Evolutionary conservation across 1,140 invertebrate species (phyloP).

Genomic region (Gryllus bimaculatus): DNA sequence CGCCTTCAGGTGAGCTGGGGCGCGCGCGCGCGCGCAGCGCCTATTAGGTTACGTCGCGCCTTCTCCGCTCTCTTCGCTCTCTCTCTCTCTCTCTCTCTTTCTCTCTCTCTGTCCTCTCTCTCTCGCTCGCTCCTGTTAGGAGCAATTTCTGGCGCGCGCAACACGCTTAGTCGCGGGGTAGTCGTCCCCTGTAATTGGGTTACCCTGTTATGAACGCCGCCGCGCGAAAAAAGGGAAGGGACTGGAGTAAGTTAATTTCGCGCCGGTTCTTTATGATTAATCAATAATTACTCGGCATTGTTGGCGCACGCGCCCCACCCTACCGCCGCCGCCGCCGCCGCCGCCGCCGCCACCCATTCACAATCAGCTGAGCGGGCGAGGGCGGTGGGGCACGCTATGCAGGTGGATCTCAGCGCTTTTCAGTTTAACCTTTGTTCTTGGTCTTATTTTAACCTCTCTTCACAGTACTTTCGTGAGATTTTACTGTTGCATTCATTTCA

Average conservation of each 20-base stretch:
- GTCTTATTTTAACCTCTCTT: no score
- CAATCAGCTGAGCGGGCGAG: background rate
- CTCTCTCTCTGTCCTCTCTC: background rate
- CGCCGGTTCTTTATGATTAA: background rate
- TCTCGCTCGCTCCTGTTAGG: background rate
- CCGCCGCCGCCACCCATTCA: background rate
- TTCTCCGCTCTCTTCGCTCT: background rate
- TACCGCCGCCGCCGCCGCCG: background rate
- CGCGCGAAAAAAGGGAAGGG: background rate
- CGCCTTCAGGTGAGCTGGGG: no score
- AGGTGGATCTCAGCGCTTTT: no score
- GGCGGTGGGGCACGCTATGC: no score
- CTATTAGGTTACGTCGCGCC: background rate
- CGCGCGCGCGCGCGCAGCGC: no score
- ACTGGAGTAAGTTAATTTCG: background rate
- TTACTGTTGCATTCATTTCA: no score
- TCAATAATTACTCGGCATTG: conserved; percentile 4
- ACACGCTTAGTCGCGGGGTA: background rate
- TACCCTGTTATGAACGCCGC: background rate
- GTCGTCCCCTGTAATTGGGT: background rate
- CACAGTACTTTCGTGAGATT: no score
- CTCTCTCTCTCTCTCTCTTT: background rate
- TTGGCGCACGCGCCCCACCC: background rate
- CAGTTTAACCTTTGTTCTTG: no score
- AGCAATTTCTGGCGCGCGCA: background rate